Evolutionary conservation across 1,140 invertebrate species (phyloP).

Genomic region (Neodiprion fabricii): DNA sequence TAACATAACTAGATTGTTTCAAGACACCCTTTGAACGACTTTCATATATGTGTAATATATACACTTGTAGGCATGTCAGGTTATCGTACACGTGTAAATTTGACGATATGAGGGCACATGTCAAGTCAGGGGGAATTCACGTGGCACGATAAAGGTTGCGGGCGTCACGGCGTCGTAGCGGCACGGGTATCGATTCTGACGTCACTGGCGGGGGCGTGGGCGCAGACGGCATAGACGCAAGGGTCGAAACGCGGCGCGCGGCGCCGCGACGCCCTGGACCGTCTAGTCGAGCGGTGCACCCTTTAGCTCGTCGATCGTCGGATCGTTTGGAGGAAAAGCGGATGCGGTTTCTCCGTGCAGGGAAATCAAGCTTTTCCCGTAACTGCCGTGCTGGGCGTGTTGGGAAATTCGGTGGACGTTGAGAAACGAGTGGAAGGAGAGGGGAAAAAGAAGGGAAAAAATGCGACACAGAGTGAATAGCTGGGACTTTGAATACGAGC

Average conservation of each 20-base stretch:
- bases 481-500: neutral
- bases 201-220: neutral
- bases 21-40: no score
- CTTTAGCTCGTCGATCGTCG: neutral
- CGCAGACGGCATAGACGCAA: neutral
- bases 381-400: no score
- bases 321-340: neutral
- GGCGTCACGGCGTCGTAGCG: neutral
- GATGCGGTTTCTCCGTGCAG: constrained; percentile 1
- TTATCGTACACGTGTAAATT: neutral
- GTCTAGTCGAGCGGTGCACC: neutral
- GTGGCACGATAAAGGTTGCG: neutral
- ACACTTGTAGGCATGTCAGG: neutral
- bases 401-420: no score
- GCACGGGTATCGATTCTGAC: neutral
- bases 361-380: neutral
- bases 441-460: neutral
- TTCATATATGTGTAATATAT: neutral
- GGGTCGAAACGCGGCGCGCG: neutral
- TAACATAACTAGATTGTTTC: no score
- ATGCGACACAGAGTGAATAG: constrained; percentile 1
- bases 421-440: neutral
- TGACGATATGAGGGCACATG: neutral
- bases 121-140: neutral
- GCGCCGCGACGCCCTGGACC: neutral